A percentile compares a stretch with the other conserved stretches of the same genome.
phyloP scores from a whole-genome alignment of 2,888 invertebrate species.

The Pandemis cinnamomeana region DNA sequence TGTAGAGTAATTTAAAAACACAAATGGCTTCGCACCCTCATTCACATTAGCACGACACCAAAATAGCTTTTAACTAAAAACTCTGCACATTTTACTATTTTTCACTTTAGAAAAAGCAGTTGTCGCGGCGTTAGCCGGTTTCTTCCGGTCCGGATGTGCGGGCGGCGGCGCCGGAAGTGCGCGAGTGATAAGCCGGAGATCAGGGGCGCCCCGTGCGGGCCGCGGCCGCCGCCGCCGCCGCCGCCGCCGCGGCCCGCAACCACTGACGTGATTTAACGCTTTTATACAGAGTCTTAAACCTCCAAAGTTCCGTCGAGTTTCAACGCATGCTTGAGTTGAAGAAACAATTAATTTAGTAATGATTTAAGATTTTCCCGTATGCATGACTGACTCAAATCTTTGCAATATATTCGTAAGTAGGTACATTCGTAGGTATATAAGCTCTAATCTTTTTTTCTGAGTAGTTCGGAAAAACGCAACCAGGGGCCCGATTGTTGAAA shows the following conservation, averaged over 20 bases:
- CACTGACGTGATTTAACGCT: neutral
- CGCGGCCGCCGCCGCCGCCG: neutral
- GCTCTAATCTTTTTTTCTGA: no score
- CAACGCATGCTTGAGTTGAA: neutral
- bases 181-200: constrained; percentile 51
- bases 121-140: neutral
- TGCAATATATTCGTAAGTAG: no score
- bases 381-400: no score
- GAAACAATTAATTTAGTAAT: neutral
- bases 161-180: constrained; percentile 75
- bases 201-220: constrained; percentile 9
- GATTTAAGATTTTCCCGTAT: no score
- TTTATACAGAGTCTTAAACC: neutral
- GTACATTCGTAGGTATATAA: no score
- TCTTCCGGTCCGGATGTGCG: constrained; percentile 63
- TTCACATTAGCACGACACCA: neutral
- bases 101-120: neutral
- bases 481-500: no score
- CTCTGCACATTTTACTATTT: neutral
- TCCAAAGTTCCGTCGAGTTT: neutral
- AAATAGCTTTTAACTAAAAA: neutral
- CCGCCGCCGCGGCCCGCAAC: neutral
- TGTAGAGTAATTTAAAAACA: no score
- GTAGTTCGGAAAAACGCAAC: no score
- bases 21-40: no score